Base-by-base conservation (phyloP, 2,113 vertebrate genomes). In the Gobius niger region DNA sequence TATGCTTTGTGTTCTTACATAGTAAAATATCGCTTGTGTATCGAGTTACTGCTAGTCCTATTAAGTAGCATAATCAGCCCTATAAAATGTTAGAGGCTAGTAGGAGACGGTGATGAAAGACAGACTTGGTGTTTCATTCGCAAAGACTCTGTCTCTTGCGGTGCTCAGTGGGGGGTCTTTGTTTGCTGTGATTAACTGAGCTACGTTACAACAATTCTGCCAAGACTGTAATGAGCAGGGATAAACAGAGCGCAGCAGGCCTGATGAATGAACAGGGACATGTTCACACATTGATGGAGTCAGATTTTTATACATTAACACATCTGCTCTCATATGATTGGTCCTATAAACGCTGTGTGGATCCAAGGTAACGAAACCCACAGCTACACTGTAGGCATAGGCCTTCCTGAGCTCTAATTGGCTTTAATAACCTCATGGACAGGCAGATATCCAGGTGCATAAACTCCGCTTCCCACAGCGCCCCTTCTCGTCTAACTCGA, bases 391-490 rank as follows among this genome's bases (percentile, higher is more conserved):
- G 56, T 42, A 53, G 12, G 42, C 62, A 44, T 67, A 41, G 42
- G 9, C 14, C 66, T 82, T 72, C 56, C 54, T 65, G 40, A 53
- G 44, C 70, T 85, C 73, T 88, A 88, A 88, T 87, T 88, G 84
- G 81, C 87, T 84, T 15, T 88, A 91, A 88, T 86, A 82, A 87
- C 82, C 83, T 78, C 70, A 86, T 65, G 72, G 85, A 88, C 82
- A 88, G 82, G 85, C 85, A 90, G 72, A 87, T 81, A 85, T 86
- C 84, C 88, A 89, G 90, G 86, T 86, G 86, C 65, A 65, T 86
- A 86, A 89, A 88, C 88, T 81, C 19, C 70, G 68, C 80, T 85
- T 82, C 78, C 81, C 81, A 88, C 78, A 85, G 73, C 66, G 65
- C 80, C 76, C 80, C 65, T 75, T 83, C 63, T 76, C 62, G 44